Base-by-base conservation (phyloP, 1,140 invertebrate genomes). In the Episyrphus balteatus region DNA sequence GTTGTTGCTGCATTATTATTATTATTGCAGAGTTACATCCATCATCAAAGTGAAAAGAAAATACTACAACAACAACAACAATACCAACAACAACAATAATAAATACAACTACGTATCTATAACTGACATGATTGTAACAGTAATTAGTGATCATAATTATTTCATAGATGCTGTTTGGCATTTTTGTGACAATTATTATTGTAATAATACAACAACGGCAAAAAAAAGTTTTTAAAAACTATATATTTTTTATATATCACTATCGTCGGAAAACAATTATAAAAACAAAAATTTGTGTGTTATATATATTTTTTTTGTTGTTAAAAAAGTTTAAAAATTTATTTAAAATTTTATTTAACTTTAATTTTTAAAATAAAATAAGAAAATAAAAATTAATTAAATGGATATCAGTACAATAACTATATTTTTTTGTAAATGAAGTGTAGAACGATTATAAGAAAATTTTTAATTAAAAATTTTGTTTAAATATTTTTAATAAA, bases 231-330 rank as follows among this genome's bases (percentile, higher is more conserved):
- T 55, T 60, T 55, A 55, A 60, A 50, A 62, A 60, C 51, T 60
- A 52, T 44, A 59, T 58, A 47, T 57, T 58, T 50, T 62, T 62
- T 41, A 55, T 59, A 42, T 62, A 62, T 61, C 60, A 62, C 47
- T 60, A 60, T 55, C 58, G 58, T 51, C 57, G 57, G 49, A 60
- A 59, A 52, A 18, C n/a, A 42, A 30, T 44, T 50, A 8, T n/a
- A 21, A 42, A 19, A 21, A 42, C 6, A 42, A 11, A n/a, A 39
- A 39, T 9, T 13, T 9, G n/a, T n/a, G n/a, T n/a, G n/a, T n/a
- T n/a, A n/a, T n/a, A n/a, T n/a, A n/a, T n/a, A n/a, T n/a, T n/a
- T n/a, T n/a, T n/a, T n/a, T n/a, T n/a, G n/a, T n/a, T n/a, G n/a
- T n/a, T n/a, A n/a, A 26, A 26, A 26, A 26, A 26, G 21, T 26